A percentile compares a stretch with the other conserved stretches of the same genome.
Conservation (phyloP, 2,888 invertebrate genomes). For the Himalopsyche anomala region DNA sequence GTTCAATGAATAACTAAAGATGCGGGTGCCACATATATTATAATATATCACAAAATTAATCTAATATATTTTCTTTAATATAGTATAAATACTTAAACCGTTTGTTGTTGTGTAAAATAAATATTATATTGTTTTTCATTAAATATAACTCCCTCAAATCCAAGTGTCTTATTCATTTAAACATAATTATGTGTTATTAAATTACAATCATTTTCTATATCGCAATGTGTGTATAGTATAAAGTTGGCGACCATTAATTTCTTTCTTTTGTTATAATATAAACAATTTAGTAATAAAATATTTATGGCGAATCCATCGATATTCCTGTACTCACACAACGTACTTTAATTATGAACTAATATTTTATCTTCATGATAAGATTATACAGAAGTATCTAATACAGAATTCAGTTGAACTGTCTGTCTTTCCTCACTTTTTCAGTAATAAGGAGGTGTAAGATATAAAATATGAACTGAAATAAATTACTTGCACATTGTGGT, state of each 20-base stretch:
- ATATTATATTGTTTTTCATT: slow-evolving; percentile 41
- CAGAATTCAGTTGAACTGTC: not conserved
- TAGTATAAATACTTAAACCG: slow-evolving; percentile 26
- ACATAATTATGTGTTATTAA: slow-evolving; percentile 18
- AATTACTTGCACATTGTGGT: slow-evolving; percentile 18
- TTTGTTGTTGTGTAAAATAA: slow-evolving; percentile 41
- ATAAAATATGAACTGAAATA: slow-evolving; percentile 19
- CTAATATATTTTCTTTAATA: slow-evolving; percentile 42
- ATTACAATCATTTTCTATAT: not conserved
- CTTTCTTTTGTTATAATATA: no score
- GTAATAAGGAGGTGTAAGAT: slow-evolving; percentile 49
- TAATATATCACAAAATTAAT: slow-evolving; percentile 42
- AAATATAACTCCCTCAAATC: slow-evolving; percentile 65
- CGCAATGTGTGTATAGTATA: slow-evolving; percentile 1
- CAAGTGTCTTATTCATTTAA: slow-evolving; percentile 72
- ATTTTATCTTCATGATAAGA: no score
- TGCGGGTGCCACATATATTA: slow-evolving; percentile 40
- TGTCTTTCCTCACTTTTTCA: slow-evolving; percentile 52
- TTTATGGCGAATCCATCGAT: no score
- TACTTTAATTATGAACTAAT: no score
- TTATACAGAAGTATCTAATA: no score
- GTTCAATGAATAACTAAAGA: slow-evolving; percentile 2
- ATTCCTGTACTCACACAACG: no score
- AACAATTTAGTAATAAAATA: no score
- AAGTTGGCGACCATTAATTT: not conserved